A percentile compares a stretch with the other conserved stretches of the same genome.
Conservation (phyloP, 2,113 vertebrate species). For the Epinephelus moara region DNA sequence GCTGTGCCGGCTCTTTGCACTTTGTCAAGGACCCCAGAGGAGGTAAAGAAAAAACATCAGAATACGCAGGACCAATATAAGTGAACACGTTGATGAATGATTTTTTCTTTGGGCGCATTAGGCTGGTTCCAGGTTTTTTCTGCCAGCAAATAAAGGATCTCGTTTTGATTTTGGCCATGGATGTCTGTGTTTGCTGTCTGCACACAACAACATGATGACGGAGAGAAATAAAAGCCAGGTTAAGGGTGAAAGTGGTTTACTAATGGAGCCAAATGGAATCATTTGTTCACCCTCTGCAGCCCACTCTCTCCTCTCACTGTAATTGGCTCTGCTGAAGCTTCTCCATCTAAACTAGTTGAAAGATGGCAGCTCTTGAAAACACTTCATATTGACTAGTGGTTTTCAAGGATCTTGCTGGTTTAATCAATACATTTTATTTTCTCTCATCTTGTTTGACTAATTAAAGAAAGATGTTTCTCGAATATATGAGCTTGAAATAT, state of each 20-base stretch:
- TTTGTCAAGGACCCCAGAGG: neutral
- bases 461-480: neutral
- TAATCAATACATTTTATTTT: neutral
- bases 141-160: conserved; percentile 12
- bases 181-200: conserved; percentile 37
- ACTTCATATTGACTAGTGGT: conserved; percentile 9
- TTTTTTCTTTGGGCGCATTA: neutral
- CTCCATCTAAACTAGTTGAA: conserved; percentile 22
- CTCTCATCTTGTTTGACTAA: neutral
- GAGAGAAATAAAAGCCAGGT: conserved; percentile 48
- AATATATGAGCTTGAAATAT: neutral
- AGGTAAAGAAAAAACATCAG: neutral
- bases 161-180: conserved; percentile 32
- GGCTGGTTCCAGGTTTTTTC: neutral
- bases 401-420: conserved; percentile 2
- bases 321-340: conserved; percentile 45
- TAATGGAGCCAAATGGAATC: conserved; percentile 68
- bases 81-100: neutral
- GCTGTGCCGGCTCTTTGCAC: conserved; percentile 7
- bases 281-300: conserved; percentile 49
- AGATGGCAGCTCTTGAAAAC: conserved; percentile 20
- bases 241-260: conserved; percentile 57
- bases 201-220: conserved; percentile 16
- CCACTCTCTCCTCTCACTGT: conserved; percentile 38
- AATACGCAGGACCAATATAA: neutral